Evolutionary conservation across 2,888 invertebrate species (phyloP), one percentile per base, ranked within the genome.

Genomic region (Elmis aenea): DNA sequence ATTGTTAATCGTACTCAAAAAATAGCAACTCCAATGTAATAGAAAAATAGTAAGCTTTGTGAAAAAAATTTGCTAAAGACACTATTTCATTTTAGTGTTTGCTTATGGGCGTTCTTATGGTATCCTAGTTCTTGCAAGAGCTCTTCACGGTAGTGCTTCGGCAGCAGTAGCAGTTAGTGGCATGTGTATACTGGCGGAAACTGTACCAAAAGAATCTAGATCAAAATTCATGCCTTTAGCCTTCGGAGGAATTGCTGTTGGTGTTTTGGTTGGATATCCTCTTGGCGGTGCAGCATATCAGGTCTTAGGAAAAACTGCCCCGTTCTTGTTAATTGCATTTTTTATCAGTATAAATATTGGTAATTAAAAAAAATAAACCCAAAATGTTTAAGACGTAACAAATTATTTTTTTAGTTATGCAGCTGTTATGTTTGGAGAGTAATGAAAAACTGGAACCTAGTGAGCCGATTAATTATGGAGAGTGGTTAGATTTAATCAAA

Each of bases 241-340:
- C 2, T 75, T 89, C 58, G 86, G 89, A 3, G 87, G 87, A 40
- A 80, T 84, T 33, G 89, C 88, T 0, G 61, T 85, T 8, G 90
- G 89, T 0, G 87, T 90, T 1, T 68, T 90, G 1, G 69, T 85
- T 6, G 89, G 89, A 0, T 89, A 90, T 64, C 89, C 89, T 0
- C 76, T 86, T 48, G 89, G 89, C 5, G 81, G 87, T 1, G 74
- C 86, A 25, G 72, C 83, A 21, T 89, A 88, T 58, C 81, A 85
- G 51, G 74, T 85, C 41, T 72, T 82, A 18, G 85, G 85, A 28
- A 86, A 86, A 66, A 72, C 77, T 24, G 76, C 81, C 0, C 87
- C 87, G 0, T 88, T 89, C 58, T 61, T 85, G 2, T 67, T 85
- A 11, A 77, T 89, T 23, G 75, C 81, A 1, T 60, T 70, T 2